These are phyloP conservation scores for Acanthosepion pharaonis DNA, from an alignment of 2,888 invertebrate genomes.

Conservation along the genomic window DNA sequence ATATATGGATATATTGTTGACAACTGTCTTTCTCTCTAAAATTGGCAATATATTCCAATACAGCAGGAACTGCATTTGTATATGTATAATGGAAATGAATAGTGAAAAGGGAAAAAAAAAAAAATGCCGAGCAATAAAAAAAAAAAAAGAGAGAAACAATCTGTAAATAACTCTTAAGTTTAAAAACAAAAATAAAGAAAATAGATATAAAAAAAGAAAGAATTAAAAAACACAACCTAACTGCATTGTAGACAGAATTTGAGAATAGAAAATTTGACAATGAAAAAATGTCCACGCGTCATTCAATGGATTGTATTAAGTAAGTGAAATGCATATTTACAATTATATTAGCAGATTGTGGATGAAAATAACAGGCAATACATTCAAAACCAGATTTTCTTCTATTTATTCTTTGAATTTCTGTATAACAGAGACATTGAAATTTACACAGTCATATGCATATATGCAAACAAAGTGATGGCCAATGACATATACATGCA, in stretches of 20 bases:
- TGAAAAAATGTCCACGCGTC: neutral
- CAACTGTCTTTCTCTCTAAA: neutral
- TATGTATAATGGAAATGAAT: conserved; percentile 8
- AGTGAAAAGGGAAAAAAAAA: neutral
- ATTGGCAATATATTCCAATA: conserved; percentile 21
- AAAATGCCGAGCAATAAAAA: neutral
- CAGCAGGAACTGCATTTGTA: conserved; percentile 15
- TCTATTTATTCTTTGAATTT: conserved; percentile 9
- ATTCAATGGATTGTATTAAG: conserved; percentile 17
- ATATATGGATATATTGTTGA: neutral
- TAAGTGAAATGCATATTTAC: conserved; percentile 24
- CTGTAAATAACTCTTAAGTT: conserved; percentile 33
- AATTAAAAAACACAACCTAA: neutral
- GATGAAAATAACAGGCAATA: conserved; percentile 21
- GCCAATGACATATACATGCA: neutral
- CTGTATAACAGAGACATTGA: neutral
- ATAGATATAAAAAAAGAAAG: neutral
- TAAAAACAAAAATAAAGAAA: neutral
- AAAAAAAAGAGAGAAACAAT: neutral
- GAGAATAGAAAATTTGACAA: conserved; percentile 33
- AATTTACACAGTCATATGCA: conserved; percentile 10
- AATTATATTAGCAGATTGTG: conserved; percentile 23
- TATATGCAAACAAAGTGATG: neutral
- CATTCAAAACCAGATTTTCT: neutral
- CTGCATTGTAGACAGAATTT: neutral